Percentiles rank a stretch among this genome's conserved stretches.
These are phyloP conservation scores for Chrysomela aeneicollis DNA, from an alignment of 2,888 invertebrate genomes.

Conservation along the genomic window DNA sequence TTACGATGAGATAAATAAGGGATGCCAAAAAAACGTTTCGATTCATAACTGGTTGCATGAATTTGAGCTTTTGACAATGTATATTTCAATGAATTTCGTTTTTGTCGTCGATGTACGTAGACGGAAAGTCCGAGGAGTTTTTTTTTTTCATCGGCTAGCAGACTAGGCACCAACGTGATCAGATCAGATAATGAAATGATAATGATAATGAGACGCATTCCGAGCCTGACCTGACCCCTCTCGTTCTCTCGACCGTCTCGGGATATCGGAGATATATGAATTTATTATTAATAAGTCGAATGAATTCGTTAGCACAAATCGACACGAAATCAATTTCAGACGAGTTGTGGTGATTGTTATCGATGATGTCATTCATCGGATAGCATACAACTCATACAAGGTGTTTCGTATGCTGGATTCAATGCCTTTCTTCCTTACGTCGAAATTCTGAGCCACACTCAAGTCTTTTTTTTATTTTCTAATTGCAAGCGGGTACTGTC, in stretches of 20 bases:
- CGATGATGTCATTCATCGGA: neutral
- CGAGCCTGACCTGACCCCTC: conserved; percentile 50
- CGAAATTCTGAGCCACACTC: too few relatives aligned
- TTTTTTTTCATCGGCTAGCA: neutral
- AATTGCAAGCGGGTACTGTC: too few relatives aligned
- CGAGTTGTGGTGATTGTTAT: neutral
- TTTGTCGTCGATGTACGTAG: too few relatives aligned
- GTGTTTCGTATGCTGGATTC: too few relatives aligned
- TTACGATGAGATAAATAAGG: too few relatives aligned
- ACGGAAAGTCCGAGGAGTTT: neutral
- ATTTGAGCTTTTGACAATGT: too few relatives aligned
- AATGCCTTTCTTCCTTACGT: too few relatives aligned
- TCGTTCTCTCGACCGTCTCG: conserved; percentile 35
- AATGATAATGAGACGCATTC: conserved; percentile 54
- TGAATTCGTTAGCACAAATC: neutral
- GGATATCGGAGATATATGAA: conserved; percentile 7
- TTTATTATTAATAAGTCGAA: neutral
- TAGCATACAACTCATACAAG: too few relatives aligned
- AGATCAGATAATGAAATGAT: conserved; percentile 53
- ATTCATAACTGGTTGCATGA: too few relatives aligned
- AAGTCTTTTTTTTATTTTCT: too few relatives aligned
- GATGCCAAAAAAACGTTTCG: too few relatives aligned
- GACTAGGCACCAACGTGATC: conserved; percentile 36
- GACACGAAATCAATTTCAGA: neutral
- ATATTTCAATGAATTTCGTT: too few relatives aligned